Evolutionary conservation across 2,797 vertebrate genomes (phyloP).

Genomic region (Cottoperca gobio): DNA sequence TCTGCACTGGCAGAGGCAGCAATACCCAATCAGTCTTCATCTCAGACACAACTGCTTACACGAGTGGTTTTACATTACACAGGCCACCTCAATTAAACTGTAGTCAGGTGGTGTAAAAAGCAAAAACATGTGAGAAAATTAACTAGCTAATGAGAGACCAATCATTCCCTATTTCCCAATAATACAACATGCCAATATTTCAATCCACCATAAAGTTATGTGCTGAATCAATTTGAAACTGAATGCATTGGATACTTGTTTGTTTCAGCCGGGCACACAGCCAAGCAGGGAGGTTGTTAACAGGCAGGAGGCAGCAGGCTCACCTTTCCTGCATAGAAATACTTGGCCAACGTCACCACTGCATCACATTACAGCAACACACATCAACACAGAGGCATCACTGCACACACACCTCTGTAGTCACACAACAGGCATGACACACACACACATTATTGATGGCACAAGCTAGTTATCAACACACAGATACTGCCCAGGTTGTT

Average conservation of each 20-base stretch:
- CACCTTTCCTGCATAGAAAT: slow-evolving; percentile 33
- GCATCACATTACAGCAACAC: slow-evolving; percentile 52
- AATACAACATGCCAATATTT: background rate
- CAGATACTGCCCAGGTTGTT: no score
- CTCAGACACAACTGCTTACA: background rate
- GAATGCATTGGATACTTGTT: background rate
- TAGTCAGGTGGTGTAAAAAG: background rate
- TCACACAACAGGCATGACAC: background rate
- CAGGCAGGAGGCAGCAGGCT: slow-evolving; percentile 36
- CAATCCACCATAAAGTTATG: background rate
- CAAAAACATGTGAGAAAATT: background rate
- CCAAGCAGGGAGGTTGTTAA: slow-evolving; percentile 30
- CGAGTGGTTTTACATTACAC: background rate
- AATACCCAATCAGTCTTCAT: background rate
- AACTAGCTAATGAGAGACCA: background rate
- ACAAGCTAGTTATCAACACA: background rate
- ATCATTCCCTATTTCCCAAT: background rate
- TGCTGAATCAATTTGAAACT: background rate
- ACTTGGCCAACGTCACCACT: slow-evolving; percentile 19
- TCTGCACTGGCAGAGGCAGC: background rate
- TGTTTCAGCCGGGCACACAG: slow-evolving; percentile 3
- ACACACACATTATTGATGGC: background rate
- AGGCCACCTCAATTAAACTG: background rate
- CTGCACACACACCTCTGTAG: background rate
- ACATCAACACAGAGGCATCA: background rate